phyloP scores from a whole-genome alignment of 2,113 vertebrate genomes.

The Ariopsis seemanni region DNA sequence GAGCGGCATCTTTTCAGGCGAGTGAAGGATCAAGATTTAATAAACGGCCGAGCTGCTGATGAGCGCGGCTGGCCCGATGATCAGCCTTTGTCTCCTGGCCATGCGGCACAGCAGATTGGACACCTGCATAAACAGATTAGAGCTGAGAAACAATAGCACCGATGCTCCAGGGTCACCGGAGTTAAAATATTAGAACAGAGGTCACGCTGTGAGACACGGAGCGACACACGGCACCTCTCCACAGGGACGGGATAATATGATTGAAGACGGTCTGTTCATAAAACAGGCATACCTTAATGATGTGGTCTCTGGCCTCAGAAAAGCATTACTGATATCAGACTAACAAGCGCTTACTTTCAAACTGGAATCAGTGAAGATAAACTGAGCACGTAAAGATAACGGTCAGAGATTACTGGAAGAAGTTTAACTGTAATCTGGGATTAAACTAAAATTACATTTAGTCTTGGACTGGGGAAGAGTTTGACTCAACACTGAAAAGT shows the following conservation, averaged over 20 bases:
- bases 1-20: conserved; percentile 83
- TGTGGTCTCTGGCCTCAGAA: not conserved
- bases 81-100: conserved; percentile 84
- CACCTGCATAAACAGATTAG: conserved; percentile 96
- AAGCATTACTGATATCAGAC: not conserved
- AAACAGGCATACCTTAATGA: not conserved
- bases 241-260: conserved; percentile 30
- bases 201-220: conserved; percentile 57
- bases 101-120: conserved; percentile 88
- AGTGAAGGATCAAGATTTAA: conserved; percentile 88
- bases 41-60: conserved; percentile 85
- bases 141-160: conserved; percentile 84
- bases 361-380: not conserved
- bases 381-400: not conserved
- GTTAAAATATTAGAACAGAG: conserved; percentile 66
- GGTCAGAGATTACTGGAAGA: not conserved
- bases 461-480: not conserved
- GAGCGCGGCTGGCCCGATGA: conserved; percentile 79
- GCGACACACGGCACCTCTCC: conserved; percentile 26
- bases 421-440: conserved; percentile 3
- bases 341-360: not conserved
- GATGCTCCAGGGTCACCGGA: conserved; percentile 72
- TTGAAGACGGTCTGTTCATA: conserved; percentile 2
- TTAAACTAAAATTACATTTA: conserved; percentile 1
- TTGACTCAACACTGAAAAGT: not conserved